Conservation (phyloP, 2,888 invertebrate genomes). For the Alcis repandata region DNA sequence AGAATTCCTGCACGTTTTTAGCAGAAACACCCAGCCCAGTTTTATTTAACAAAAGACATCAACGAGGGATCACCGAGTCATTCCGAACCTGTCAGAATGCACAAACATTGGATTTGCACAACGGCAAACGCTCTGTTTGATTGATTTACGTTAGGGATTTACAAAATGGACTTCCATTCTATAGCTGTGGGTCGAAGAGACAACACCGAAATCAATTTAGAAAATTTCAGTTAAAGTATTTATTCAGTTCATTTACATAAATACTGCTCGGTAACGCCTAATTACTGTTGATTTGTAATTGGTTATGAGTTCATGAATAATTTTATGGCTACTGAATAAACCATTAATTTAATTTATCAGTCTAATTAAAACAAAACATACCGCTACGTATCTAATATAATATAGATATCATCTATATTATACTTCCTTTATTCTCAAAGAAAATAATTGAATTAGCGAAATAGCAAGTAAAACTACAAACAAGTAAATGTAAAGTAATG, state of each 20-base stretch:
- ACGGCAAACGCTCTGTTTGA: conserved; percentile 24
- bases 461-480: background rate
- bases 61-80: conserved; percentile 29
- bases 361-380: conserved; percentile 12
- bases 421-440: background rate
- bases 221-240: background rate
- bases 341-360: conserved; percentile 3
- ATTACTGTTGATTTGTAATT: conserved; percentile 16
- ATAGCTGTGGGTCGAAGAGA: background rate
- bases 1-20: conserved; percentile 8
- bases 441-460: background rate
- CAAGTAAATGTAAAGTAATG: background rate
- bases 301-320: conserved; percentile 4
- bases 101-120: conserved; percentile 27
- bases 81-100: conserved; percentile 31
- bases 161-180: conserved; percentile 2
- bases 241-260: conserved; percentile 1
- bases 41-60: conserved; percentile 35
- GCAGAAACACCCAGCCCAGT: conserved; percentile 1
- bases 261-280: conserved; percentile 2
- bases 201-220: too few relatives aligned
- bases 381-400: background rate
- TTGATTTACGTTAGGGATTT: conserved; percentile 21
- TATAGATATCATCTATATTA: background rate
- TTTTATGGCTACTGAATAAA: conserved; percentile 5